Evolutionary conservation across 2,888 invertebrate species (phyloP), one percentile per base, ranked within the genome.

Genomic region (Noctua pronuba): DNA sequence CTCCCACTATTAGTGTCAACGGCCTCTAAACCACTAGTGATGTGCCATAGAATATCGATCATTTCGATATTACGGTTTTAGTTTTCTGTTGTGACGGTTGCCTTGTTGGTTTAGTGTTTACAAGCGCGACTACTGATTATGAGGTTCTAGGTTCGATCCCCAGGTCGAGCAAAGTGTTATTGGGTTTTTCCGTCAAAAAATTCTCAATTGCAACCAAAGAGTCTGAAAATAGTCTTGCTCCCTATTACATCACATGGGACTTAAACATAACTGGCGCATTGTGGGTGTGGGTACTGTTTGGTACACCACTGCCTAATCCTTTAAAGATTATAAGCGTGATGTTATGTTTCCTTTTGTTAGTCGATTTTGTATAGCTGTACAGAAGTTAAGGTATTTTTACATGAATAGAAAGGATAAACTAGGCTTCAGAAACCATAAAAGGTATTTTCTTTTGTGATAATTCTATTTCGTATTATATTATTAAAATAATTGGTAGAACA

Each of bases 1-100:
- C 65, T 24, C 13, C 46, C 28, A 24, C 71, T 67, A 78, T 83
- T 78, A 78, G 66, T 75, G 77, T 76, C 78, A 79, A 77, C 76
- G 68, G 31, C 72, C 58, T 66, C 18, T 66, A n/a, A 64, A 60
- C 38, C 44, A 24, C 62, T 69, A 75, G 82, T 58, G 75, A 76
- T 18, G 75, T 38, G 46, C 69, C 16, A 67, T 44, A 31, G n/a
- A 46, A 69, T 80, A 73, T 84, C 74, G 83, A 77, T 64, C 66
- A 38, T 49, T 35, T 67, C 38, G 13, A 62, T 35, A 68, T 49
- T 41, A 35, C 35, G 18, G 6, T 38, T 73, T 41, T 21, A 5
- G 13, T 55, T 44, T 52, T 35, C 35, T 38, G 62, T 38, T 64
- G 35, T 64, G 24, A 38, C 38, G 24, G 24, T 5, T 35, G 13